phyloP scores from a whole-genome alignment of 1,140 invertebrate species.

The Psilanteris sp. region DNA sequence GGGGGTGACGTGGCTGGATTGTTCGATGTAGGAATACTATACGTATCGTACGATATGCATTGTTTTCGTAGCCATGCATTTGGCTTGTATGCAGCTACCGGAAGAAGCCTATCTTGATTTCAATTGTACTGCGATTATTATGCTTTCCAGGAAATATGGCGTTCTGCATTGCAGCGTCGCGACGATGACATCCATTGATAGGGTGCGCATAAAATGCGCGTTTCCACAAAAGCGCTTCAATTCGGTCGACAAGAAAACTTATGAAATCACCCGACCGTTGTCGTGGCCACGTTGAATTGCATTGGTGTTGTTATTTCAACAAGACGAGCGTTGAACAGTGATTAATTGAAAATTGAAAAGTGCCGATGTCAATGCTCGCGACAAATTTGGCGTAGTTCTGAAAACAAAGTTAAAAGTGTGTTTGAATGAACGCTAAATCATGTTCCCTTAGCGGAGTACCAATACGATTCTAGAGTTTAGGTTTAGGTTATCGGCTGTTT shows the following conservation, averaged over 20 bases:
- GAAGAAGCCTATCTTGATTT: conserved; percentile 69
- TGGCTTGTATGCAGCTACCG: conserved; percentile 57
- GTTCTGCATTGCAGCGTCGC: conserved; percentile 63
- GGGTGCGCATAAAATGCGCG: conserved; percentile 19
- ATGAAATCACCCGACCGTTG: no score
- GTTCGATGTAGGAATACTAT: conserved; percentile 40
- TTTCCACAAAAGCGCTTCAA: conserved; percentile 33
- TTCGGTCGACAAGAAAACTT: conserved; percentile 15
- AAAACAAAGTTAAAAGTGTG: no score
- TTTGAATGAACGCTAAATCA: no score
- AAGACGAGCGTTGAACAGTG: no score
- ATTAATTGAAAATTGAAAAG: no score
- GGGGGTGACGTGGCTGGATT: conserved; percentile 54
- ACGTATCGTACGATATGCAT: conserved; percentile 58
- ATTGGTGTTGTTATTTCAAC: no score
- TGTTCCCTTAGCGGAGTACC: no score
- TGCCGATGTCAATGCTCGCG: no score
- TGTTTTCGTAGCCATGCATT: conserved; percentile 60
- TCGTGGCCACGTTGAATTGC: background rate
- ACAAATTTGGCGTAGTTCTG: no score
- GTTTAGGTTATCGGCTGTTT: no score
- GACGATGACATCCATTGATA: conserved; percentile 59
- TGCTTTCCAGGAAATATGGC: conserved; percentile 68
- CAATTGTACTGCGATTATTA: conserved; percentile 67
- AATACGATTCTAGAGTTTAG: no score